A percentile compares a stretch with the other conserved stretches of the same genome.
phyloP scores from a whole-genome alignment of 2,113 vertebrate species.

The Antechinus stuartii region DNA sequence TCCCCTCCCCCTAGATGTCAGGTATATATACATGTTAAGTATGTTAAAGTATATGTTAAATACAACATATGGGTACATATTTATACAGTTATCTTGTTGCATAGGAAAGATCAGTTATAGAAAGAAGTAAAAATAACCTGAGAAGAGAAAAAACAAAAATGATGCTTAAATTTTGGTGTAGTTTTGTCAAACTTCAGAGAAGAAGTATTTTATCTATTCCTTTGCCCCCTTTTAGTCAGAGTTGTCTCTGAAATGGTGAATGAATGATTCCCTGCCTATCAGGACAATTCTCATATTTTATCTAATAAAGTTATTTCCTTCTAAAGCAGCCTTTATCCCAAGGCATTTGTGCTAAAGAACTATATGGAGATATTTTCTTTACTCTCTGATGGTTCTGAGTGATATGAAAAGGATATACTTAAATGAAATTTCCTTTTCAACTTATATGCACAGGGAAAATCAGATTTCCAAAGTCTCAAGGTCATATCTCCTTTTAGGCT shows the following conservation, averaged over 20 bases:
- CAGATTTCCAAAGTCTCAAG: not conserved
- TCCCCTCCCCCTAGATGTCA: too few relatives aligned
- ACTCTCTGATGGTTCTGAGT: not conserved
- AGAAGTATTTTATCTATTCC: not conserved
- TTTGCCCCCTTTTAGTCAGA: not conserved
- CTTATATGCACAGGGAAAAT: not conserved
- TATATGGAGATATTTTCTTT: not conserved
- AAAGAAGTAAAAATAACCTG: too few relatives aligned
- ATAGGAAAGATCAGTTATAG: too few relatives aligned
- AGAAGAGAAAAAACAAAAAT: too few relatives aligned
- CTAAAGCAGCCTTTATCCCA: not conserved
- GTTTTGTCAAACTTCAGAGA: not conserved
- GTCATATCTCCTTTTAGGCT: not conserved
- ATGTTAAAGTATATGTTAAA: too few relatives aligned
- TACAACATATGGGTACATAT: too few relatives aligned
- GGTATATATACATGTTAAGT: too few relatives aligned
- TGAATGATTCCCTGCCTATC: not conserved
- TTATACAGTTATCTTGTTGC: too few relatives aligned
- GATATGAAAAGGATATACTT: not conserved
- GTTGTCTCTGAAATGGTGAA: not conserved
- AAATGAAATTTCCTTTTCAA: not conserved
- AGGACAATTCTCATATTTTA: not conserved
- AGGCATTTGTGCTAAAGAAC: not conserved
- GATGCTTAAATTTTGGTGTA: conserved; percentile 12
- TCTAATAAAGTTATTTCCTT: not conserved